Base-by-base conservation (phyloP, 1,140 invertebrate genomes). In the Brachionus asplanchnoidis region DNA sequence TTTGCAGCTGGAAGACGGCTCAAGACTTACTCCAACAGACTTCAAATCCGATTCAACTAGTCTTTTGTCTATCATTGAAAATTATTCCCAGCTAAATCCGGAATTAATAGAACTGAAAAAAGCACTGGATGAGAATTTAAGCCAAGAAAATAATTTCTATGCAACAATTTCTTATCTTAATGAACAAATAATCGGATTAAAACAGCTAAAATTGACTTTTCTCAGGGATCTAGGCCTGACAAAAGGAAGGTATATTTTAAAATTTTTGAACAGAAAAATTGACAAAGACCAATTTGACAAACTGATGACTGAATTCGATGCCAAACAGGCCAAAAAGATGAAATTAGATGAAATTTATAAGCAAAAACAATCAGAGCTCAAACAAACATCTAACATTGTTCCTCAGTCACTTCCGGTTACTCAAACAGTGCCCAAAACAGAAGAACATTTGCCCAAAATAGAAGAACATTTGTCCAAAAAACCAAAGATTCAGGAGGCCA, bases 11-110 rank as follows among this genome's bases (percentile, higher is more conserved):
- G 53, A 82, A 20, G 79, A 82, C 14, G 79, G 79, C 14, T 36
- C 79, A 11, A 60, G 79, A 65, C 79, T 82, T 17, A 14, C n/a
- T 40, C 79, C 79, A 5, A 9, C 17, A n/a, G 79, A 68, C 1
- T 82, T 82, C 20, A 82, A 82, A 42, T 36, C 79, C 12, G 53
- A 65, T 17, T 44, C 53, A 20, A 82, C 79, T 68, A 82, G 40
- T 65, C 36, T 82, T 3, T 46, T 82, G 0, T 40, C 56, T 14
- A 3, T 82, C 8, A 14, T 82, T 5, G 79, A 82, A 65, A 12
- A 46, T 40, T 82, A 42, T 82, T 80, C 40, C 11, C 32, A 8
- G 1, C 8, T 42, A 12, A 36, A 56, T 11, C 12, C 32, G 4
- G 20, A 40, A 44, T 8, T 42, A 4, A 23, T 1, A 2, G 28